Conservation (phyloP, 2,888 invertebrate genomes). For the Lomographa bimaculata region DNA sequence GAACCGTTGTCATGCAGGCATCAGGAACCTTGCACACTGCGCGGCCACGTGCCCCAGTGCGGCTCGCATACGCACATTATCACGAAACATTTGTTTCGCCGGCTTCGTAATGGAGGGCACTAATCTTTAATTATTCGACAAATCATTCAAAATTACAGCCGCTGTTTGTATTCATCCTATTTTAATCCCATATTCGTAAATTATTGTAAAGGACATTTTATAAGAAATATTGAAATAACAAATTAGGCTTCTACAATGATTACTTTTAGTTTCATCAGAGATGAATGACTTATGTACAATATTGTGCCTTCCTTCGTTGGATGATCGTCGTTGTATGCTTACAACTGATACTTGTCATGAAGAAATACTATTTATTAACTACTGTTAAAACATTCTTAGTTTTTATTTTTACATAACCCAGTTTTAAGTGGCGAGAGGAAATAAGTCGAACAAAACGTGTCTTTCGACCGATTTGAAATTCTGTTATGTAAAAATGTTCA, state of each 20-base stretch:
- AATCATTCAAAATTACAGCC: neutral
- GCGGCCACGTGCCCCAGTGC: no score
- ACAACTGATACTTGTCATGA: neutral
- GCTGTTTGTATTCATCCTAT: neutral
- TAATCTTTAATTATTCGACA: conserved; percentile 5
- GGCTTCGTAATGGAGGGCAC: conserved; percentile 21
- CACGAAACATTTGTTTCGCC: conserved; percentile 14
- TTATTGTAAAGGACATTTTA: no score
- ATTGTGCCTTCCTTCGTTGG: conserved; percentile 16
- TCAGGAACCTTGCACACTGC: no score
- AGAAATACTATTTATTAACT: conserved; percentile 7
- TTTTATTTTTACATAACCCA: conserved; percentile 1
- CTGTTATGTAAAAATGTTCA: neutral
- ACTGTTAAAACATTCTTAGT: neutral
- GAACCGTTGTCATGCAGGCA: no score
- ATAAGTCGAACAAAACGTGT: conserved; percentile 1
- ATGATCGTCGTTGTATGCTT: conserved; percentile 1
- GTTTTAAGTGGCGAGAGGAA: neutral
- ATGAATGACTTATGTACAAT: no score
- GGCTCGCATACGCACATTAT: neutral
- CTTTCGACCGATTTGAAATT: neutral
- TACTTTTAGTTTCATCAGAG: no score
- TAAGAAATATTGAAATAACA: no score
- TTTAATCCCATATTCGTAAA: no score
- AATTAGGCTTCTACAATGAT: no score